Evolutionary conservation across 2,888 invertebrate species (phyloP).

Genomic region (Xanthorhoe designata): DNA sequence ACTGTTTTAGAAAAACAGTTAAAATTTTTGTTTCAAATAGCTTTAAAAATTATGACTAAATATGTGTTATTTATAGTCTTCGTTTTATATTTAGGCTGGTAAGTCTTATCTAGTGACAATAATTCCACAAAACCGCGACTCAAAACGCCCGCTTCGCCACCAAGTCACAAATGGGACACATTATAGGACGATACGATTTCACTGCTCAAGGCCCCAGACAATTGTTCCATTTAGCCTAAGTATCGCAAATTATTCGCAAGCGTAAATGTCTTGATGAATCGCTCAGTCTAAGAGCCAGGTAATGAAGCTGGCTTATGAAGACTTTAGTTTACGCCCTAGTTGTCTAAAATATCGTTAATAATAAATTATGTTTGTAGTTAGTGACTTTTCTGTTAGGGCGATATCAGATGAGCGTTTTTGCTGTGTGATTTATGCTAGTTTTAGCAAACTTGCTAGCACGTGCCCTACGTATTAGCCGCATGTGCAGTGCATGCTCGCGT

Average conservation of each 20-base stretch:
- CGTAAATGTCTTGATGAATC: constrained; percentile 23
- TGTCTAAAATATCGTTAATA: background rate
- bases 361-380: background rate
- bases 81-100: too few relatives aligned
- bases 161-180: constrained; percentile 53
- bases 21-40: too few relatives aligned
- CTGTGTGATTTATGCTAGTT: too few relatives aligned
- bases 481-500: too few relatives aligned
- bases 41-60: too few relatives aligned
- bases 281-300: constrained; percentile 8
- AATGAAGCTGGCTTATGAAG: background rate
- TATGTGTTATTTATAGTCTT: too few relatives aligned
- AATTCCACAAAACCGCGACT: constrained; percentile 39
- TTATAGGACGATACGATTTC: constrained; percentile 58
- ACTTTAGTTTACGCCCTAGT: background rate
- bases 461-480: too few relatives aligned
- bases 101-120: constrained; percentile 1
- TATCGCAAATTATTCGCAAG: constrained; percentile 48
- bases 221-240: constrained; percentile 57
- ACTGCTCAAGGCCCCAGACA: constrained; percentile 56
- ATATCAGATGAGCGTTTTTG: too few relatives aligned
- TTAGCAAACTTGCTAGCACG: too few relatives aligned
- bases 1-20: too few relatives aligned
- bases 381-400: too few relatives aligned
- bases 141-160: constrained; percentile 39